These are phyloP conservation scores for Octodonta nipae DNA, from an alignment of 2,888 invertebrate species.

Conservation along the genomic window DNA sequence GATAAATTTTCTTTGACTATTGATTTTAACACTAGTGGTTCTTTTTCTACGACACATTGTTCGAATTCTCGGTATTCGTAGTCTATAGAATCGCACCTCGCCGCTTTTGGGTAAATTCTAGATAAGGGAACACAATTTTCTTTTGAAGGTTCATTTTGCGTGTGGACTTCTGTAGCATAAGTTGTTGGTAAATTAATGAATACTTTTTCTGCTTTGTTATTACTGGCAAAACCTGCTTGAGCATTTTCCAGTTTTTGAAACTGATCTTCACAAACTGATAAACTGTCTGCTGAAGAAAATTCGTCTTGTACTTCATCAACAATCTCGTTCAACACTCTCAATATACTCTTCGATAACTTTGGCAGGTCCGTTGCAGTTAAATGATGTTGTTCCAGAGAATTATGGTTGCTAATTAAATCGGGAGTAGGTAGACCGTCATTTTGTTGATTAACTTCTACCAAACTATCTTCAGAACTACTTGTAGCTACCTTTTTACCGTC, in stretches of 20 bases:
- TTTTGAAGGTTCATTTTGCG: conserved; percentile 9
- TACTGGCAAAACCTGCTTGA: conserved; percentile 1
- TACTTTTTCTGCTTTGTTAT: conserved; percentile 7
- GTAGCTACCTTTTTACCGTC: conserved; percentile 32
- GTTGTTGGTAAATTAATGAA: conserved; percentile 11
- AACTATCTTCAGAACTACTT: conserved; percentile 40
- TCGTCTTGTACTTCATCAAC: conserved; percentile 9
- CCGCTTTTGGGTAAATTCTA: conserved; percentile 13
- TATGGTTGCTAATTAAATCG: conserved; percentile 47
- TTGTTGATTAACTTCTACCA: conserved; percentile 29
- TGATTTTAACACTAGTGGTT: conserved; percentile 25
- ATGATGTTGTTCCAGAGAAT: conserved; percentile 34
- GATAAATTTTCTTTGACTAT: conserved; percentile 21
- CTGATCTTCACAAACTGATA: background rate
- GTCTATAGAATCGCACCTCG: conserved; percentile 11
- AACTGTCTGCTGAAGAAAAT: conserved; percentile 3
- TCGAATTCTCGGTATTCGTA: conserved; percentile 10
- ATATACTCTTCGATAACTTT: conserved; percentile 1
- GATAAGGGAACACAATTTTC: conserved; percentile 19
- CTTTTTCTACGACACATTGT: conserved; percentile 15
- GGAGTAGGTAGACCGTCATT: conserved; percentile 37
- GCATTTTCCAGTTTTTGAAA: conserved; percentile 4
- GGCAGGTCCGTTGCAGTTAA: conserved; percentile 3
- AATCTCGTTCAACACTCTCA: conserved; percentile 11
- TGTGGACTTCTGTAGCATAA: conserved; percentile 22